Conservation (phyloP, 2,113 vertebrate genomes). For the Meles meles region DNA sequence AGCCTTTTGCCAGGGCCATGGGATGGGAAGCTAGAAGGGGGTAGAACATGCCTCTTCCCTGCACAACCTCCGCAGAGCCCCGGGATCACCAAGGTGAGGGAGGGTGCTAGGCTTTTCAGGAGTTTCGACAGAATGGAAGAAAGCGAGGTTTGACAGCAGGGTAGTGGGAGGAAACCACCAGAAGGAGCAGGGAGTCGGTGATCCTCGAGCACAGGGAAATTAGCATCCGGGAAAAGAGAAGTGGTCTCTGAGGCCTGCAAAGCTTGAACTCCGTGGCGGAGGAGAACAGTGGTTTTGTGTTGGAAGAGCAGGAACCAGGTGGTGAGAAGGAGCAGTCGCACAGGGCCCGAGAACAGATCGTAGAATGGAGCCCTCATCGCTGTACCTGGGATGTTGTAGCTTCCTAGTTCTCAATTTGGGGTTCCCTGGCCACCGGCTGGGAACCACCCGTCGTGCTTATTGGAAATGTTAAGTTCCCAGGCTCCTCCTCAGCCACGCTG, state of each 20-base stretch:
- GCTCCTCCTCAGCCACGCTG: background rate
- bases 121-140: background rate
- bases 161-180: background rate
- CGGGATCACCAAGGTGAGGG: accelerated
- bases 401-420: background rate
- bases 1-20: background rate
- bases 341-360: background rate
- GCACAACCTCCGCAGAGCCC: background rate
- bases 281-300: accelerated
- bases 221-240: background rate
- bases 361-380: background rate
- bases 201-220: background rate
- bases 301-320: background rate
- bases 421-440: background rate
- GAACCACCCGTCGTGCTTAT: background rate
- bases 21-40: accelerated
- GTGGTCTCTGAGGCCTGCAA: too few species aligned
- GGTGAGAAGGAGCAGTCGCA: too few species aligned
- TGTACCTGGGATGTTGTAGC: accelerated
- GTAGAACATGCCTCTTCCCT: background rate
- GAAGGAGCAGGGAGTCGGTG: background rate
- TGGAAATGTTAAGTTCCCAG: background rate
- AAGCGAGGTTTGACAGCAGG: background rate
- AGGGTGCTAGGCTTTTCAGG: background rate
- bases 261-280: accelerated